Conservation (phyloP, 2,888 invertebrate species). For the Drosophila mimica region DNA sequence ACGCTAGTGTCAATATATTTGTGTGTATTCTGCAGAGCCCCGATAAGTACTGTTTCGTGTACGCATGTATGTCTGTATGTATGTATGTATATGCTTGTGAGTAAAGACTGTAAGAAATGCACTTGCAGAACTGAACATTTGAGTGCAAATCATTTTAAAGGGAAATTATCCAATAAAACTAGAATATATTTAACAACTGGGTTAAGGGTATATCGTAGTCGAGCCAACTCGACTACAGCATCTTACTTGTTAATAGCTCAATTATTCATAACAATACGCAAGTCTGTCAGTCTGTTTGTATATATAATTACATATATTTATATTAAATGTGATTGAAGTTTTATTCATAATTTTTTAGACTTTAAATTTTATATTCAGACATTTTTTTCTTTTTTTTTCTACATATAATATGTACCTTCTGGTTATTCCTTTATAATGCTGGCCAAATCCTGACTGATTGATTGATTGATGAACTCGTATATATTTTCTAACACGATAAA, state of each 20-base stretch:
- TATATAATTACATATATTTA: conserved; percentile 43
- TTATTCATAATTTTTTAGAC: conserved; percentile 67
- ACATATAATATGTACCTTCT: conserved; percentile 20
- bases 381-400: conserved; percentile 20
- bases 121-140: too few species aligned
- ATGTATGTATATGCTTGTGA: too few species aligned
- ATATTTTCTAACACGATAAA: conserved; percentile 52
- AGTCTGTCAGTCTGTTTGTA: conserved; percentile 15
- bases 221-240: too few species aligned
- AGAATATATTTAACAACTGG: too few species aligned
- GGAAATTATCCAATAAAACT: too few species aligned
- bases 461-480: conserved; percentile 32
- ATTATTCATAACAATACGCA: conserved; percentile 12
- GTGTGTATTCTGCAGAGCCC: too few species aligned
- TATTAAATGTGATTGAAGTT: conserved; percentile 82
- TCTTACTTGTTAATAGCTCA: conserved; percentile 9
- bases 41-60: too few species aligned
- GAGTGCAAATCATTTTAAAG: too few species aligned
- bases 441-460: conserved; percentile 3
- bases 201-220: too few species aligned
- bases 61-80: too few species aligned
- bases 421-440: neutral
- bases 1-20: too few species aligned
- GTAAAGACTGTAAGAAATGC: too few species aligned
- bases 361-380: conserved; percentile 25